phyloP scores from a whole-genome alignment of 1,140 invertebrate species.

The Diabrotica undecimpunctata region DNA sequence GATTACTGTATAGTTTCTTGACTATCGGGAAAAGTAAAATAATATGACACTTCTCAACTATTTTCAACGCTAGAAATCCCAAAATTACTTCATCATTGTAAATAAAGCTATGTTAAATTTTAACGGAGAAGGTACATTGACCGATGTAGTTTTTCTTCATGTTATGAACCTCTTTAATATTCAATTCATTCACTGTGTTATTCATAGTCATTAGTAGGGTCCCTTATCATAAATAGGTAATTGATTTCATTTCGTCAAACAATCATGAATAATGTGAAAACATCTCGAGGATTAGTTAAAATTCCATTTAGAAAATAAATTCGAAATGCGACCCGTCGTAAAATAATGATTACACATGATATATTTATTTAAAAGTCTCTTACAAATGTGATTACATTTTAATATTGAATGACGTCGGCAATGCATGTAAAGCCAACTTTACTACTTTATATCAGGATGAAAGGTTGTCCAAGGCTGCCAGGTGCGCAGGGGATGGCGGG shows the following conservation, averaged over 20 bases:
- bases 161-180: no score
- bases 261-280: slow-evolving; percentile 12
- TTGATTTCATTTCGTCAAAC: background rate
- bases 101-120: no score
- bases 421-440: slow-evolving; percentile 36
- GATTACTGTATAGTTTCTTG: no score
- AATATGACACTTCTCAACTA: no score
- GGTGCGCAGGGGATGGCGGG: background rate
- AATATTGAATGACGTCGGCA: slow-evolving; percentile 37
- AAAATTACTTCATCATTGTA: no score
- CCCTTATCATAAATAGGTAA: no score
- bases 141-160: no score
- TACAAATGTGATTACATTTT: slow-evolving; percentile 42
- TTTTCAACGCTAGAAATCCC: no score
- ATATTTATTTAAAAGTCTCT: slow-evolving; percentile 38
- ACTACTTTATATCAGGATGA: slow-evolving; percentile 30
- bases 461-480: slow-evolving; percentile 14
- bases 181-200: no score
- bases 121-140: no score
- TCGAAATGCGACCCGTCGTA: slow-evolving; percentile 25
- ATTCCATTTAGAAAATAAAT: slow-evolving; percentile 22
- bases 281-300: slow-evolving; percentile 18
- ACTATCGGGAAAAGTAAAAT: no score
- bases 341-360: slow-evolving; percentile 36
- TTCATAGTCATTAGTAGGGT: no score